A percentile compares a stretch with the other conserved stretches of the same genome.
Evolutionary conservation across 2,888 invertebrate species (phyloP).

Genomic region (Scaptomyza parva): DNA sequence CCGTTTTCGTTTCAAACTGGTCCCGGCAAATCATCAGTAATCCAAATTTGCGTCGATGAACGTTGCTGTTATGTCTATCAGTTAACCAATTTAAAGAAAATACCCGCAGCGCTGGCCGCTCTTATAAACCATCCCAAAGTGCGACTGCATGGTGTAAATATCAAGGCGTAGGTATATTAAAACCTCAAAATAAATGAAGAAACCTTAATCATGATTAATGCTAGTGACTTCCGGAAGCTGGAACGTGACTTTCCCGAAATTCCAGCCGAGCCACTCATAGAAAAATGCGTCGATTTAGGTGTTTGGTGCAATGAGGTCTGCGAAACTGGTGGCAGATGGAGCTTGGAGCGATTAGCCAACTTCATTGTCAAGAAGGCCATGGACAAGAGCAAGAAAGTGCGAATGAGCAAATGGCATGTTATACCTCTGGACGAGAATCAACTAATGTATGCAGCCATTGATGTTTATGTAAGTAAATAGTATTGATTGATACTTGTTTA

Average conservation of each 20-base stretch:
- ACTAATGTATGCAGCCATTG: constrained; percentile 87
- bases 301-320: constrained; percentile 86
- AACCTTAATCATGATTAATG: constrained; percentile 42
- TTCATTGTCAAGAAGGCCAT: constrained; percentile 86
- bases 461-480: constrained; percentile 87
- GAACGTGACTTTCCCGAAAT: constrained; percentile 87
- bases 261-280: constrained; percentile 86
- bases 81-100: constrained; percentile 86
- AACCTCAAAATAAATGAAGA: background rate
- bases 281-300: constrained; percentile 87
- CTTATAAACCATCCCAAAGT: constrained; percentile 87
- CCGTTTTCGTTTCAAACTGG: constrained; percentile 87
- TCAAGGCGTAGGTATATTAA: constrained; percentile 86
- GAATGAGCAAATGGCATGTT: constrained; percentile 87
- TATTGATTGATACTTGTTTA: rapidly evolving
- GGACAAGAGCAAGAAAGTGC: constrained; percentile 86
- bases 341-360: constrained; percentile 86
- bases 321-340: constrained; percentile 86
- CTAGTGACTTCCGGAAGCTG: constrained; percentile 88
- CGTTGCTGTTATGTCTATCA: constrained; percentile 87
- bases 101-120: constrained; percentile 86
- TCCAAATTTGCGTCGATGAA: constrained; percentile 87
- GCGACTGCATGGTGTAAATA: constrained; percentile 87
- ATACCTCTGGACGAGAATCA: constrained; percentile 86
- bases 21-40: constrained; percentile 87